Percentiles rank a stretch among this genome's conserved stretches.
Conservation (phyloP, 2,888 invertebrate genomes). For the Lasiommata megera region DNA sequence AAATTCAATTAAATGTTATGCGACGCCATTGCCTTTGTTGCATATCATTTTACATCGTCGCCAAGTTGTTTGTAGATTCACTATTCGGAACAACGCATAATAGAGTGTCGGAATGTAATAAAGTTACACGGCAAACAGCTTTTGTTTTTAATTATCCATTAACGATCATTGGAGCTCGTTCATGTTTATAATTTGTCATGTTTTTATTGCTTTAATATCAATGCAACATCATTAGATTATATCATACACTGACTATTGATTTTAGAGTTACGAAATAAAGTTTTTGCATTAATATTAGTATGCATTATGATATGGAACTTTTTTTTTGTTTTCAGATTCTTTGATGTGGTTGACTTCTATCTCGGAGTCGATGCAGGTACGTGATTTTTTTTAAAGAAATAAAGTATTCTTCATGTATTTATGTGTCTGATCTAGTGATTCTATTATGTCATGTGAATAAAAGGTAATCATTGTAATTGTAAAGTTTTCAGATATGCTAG, state of each 20-base stretch:
- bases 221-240: conserved; percentile 13
- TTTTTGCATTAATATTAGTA: neutral
- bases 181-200: conserved; percentile 28
- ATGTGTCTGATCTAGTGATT: too few species aligned
- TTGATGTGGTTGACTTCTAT: conserved; percentile 63
- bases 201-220: conserved; percentile 22
- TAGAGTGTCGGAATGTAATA: conserved; percentile 48
- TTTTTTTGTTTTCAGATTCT: conserved; percentile 60
- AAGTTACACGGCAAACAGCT: conserved; percentile 41
- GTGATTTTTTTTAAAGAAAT: neutral
- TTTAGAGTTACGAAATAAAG: conserved; percentile 2
- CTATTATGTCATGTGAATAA: too few species aligned
- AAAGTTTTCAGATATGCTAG: too few species aligned
- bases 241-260: conserved; percentile 11
- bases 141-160: conserved; percentile 32
- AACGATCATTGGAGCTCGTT: conserved; percentile 24
- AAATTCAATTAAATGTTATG: conserved; percentile 77
- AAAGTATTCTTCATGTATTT: neutral
- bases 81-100: conserved; percentile 46
- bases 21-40: conserved; percentile 58
- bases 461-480: too few species aligned
- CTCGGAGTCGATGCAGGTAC: conserved; percentile 60
- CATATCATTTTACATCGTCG: conserved; percentile 67
- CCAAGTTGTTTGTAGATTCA: conserved; percentile 49
- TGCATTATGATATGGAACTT: conserved; percentile 32